Evolutionary conservation across 2,113 vertebrate genomes (phyloP).

Genomic region (Galbula dea): DNA sequence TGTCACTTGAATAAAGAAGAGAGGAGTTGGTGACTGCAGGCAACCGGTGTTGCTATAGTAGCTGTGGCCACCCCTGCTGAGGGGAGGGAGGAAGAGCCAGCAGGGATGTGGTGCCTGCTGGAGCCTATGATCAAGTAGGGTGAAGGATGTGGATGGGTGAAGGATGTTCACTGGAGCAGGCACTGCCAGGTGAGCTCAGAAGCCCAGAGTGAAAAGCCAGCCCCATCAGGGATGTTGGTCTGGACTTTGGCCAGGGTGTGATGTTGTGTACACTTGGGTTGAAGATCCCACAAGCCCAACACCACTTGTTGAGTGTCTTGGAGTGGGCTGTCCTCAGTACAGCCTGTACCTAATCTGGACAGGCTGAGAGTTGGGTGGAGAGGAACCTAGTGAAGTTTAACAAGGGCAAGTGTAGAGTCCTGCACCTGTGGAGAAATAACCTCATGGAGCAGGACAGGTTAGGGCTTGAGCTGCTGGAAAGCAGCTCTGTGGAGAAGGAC

Average conservation of each 20-base stretch:
- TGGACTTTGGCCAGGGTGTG: neutral
- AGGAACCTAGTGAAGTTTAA: too few relatives aligned
- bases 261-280: fast-evolving
- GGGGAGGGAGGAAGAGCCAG: neutral
- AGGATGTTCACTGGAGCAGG: fast-evolving
- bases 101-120: neutral
- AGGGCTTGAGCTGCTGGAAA: too few relatives aligned
- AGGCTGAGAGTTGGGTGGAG: too few relatives aligned
- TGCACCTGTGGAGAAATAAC: too few relatives aligned
- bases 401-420: too few relatives aligned
- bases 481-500: too few relatives aligned
- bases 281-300: neutral
- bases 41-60: neutral
- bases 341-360: neutral
- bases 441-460: too few relatives aligned
- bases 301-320: fast-evolving
- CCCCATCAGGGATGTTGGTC: fast-evolving
- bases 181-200: neutral
- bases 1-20: neutral
- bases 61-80: neutral
- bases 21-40: neutral
- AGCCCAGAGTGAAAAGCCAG: neutral
- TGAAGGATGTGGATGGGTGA: neutral
- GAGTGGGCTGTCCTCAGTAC: neutral
- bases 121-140: neutral